Conservation (phyloP, 1,140 invertebrate genomes). For the Solenopsis invicta region DNA sequence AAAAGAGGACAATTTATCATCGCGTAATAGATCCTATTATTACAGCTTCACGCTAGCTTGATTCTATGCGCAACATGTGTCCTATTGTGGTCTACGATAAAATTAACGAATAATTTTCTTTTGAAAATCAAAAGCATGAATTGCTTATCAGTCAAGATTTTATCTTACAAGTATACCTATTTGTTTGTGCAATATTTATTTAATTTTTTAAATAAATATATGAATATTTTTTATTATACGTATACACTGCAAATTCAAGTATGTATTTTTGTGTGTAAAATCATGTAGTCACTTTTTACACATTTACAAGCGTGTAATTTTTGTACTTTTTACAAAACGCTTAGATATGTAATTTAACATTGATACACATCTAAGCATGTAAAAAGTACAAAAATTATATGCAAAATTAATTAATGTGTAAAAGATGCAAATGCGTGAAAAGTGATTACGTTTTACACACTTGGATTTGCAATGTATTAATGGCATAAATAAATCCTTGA, state of each 20-base stretch:
- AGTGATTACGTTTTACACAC: no score
- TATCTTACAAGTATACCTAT: not conserved
- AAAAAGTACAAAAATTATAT: no score
- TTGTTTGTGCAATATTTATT: not conserved
- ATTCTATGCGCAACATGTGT: slow-evolving; percentile 20
- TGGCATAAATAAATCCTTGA: not conserved
- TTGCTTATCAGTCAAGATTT: not conserved
- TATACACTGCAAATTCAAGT: no score
- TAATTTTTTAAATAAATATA: no score
- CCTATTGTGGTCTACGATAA: not conserved
- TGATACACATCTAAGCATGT: no score
- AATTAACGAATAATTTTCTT: slow-evolving; percentile 27
- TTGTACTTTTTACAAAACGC: no score
- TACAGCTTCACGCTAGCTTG: slow-evolving; percentile 12
- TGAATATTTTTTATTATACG: no score
- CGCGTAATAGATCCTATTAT: slow-evolving; percentile 30
- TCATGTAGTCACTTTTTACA: not conserved
- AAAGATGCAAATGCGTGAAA: no score
- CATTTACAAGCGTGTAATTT: not conserved
- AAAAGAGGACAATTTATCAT: slow-evolving; percentile 55
- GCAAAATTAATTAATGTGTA: no score
- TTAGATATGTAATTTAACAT: no score
- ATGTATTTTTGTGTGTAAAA: no score
- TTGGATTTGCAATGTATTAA: no score
- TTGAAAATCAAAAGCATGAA: slow-evolving; percentile 6